These are phyloP conservation scores for Brachionus sp. DNA, from an alignment of 1,140 invertebrate species.

Conservation along the genomic window DNA sequence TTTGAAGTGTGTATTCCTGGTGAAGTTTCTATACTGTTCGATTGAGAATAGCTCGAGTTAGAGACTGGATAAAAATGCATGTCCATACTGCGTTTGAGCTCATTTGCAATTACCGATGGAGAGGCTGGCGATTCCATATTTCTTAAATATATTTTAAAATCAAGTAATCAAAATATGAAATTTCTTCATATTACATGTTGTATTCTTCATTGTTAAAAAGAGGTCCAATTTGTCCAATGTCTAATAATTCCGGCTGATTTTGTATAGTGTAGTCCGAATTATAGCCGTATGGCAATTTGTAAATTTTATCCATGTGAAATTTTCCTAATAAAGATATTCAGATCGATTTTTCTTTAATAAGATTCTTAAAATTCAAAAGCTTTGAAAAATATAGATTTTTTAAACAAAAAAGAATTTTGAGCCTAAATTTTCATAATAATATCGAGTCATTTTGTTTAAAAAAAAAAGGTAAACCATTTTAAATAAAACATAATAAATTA, in stretches of 20 bases:
- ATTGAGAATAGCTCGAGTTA: not conserved
- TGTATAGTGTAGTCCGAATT: not conserved
- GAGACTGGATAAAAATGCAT: not conserved
- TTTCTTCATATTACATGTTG: not conserved
- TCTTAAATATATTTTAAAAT: not conserved
- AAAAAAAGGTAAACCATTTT: not conserved
- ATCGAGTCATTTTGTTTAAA: not conserved
- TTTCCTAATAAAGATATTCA: not conserved
- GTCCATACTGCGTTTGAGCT: constrained; percentile 8
- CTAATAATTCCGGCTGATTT: not conserved
- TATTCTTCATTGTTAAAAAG: not conserved
- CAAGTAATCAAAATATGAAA: not conserved
- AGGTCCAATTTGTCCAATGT: not conserved
- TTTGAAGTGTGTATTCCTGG: not conserved
- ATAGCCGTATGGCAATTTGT: not conserved
- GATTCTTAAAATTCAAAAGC: not conserved
- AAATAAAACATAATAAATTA: constrained; percentile 23
- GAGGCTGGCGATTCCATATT: not conserved
- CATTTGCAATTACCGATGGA: constrained; percentile 1
- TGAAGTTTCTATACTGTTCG: constrained; percentile 14
- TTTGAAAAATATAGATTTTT: not conserved
- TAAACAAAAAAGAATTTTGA: not conserved
- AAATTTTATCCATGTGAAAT: constrained; percentile 2
- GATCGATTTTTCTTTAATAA: not conserved
- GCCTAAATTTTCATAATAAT: constrained; percentile 1